These are phyloP conservation scores for Merodon equestris DNA, from an alignment of 2,888 invertebrate genomes.

Conservation along the genomic window DNA sequence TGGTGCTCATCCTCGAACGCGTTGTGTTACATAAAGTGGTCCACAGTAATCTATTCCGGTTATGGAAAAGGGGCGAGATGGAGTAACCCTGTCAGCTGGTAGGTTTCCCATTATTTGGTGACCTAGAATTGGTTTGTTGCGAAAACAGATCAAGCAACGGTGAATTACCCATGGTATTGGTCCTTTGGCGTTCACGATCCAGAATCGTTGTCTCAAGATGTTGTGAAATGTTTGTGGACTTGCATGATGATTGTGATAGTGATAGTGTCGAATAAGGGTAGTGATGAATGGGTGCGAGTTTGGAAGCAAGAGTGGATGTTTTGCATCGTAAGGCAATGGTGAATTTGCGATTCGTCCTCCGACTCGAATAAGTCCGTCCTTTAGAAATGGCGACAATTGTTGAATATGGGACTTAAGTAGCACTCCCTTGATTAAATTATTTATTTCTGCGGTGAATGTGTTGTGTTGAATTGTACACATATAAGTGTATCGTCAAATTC, in stretches of 20 bases:
- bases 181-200: conserved; percentile 15
- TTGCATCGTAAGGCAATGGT: conserved; percentile 10
- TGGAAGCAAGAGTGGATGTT: conserved; percentile 22
- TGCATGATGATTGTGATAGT: conserved; percentile 1
- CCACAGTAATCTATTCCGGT: conserved; percentile 23
- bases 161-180: conserved; percentile 12
- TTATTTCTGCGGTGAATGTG: not conserved
- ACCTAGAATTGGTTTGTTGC: conserved; percentile 10
- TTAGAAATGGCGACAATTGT: conserved; percentile 14
- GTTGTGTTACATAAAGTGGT: conserved; percentile 15
- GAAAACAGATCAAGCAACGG: conserved; percentile 22
- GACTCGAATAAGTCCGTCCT: conserved; percentile 25
- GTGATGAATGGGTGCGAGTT: conserved; percentile 14
- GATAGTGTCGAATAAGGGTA: conserved; percentile 19
- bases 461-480: conserved; percentile 10
- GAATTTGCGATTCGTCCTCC: conserved; percentile 18
- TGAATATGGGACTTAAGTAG: not conserved
- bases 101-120: conserved; percentile 21
- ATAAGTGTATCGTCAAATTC: conserved; percentile 18
- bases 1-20: conserved; percentile 1
- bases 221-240: conserved; percentile 16
- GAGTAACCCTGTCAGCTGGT: conserved; percentile 3
- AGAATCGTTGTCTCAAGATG: conserved; percentile 18
- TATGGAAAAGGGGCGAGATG: conserved; percentile 3
- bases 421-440: too few relatives aligned